Conservation (phyloP, 2,888 invertebrate species). For the Callinectes sapidus region DNA sequence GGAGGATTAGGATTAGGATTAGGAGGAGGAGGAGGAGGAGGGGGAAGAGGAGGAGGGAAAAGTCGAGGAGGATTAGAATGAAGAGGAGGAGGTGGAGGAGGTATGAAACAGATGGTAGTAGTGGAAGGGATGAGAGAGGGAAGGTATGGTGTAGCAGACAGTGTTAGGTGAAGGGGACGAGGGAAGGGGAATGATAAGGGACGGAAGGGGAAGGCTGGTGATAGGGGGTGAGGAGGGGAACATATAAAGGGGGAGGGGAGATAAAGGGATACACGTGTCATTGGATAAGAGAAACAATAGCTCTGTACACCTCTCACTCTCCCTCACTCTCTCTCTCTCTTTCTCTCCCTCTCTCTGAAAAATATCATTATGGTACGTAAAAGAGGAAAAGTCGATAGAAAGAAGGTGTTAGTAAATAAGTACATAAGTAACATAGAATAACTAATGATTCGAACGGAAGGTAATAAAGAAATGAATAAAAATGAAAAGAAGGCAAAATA, state of each 20-base stretch:
- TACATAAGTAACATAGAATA: too few species aligned
- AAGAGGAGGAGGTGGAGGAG: background rate
- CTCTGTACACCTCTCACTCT: background rate
- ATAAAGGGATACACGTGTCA: background rate
- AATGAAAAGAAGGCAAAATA: background rate
- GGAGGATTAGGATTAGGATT: background rate
- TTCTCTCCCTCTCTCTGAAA: background rate
- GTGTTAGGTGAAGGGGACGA: background rate
- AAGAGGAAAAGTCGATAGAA: too few species aligned
- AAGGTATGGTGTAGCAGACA: background rate
- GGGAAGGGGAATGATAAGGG: background rate
- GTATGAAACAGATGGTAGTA: background rate
- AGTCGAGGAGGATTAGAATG: background rate
- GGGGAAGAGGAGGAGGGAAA: background rate
- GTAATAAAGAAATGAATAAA: too few species aligned
- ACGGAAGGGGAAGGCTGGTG: background rate
- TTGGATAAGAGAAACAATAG: too few species aligned
- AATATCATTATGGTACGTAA: too few species aligned
- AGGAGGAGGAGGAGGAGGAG: background rate
- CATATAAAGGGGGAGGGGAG: background rate
- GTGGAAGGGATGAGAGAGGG: background rate
- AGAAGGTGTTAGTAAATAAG: too few species aligned
- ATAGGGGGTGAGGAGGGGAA: conserved; percentile 6
- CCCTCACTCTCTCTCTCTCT: background rate
- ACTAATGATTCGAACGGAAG: too few species aligned